Evolutionary conservation across 2,888 invertebrate genomes (phyloP), one percentile per base, ranked within the genome.

Genomic region (Sympetrum striolatum): DNA sequence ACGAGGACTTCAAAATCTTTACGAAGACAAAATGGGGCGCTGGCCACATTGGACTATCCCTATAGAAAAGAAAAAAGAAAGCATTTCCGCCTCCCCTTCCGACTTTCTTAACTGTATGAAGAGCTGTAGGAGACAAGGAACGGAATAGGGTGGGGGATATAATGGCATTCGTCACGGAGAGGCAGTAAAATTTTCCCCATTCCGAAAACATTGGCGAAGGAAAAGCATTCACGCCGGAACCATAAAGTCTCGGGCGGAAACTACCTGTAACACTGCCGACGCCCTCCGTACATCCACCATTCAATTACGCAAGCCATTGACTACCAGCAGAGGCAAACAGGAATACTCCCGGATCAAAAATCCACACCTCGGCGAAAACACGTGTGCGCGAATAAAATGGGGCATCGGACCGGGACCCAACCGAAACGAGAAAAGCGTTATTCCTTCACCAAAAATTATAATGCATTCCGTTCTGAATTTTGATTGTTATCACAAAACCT

Each of bases 181-280:
- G n/a, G 86, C 60, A 60, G 86, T 86, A 86, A 64, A 86, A 86
- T 64, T 86, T 86, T 86, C 86, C 37, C 86, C 86, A 86, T 86
- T 86, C 86, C 86, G n/a, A 86, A 86, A 86, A 86, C 64, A 60
- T 60, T 64, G 86, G 86, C 86, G 86, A 86, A 64, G 86, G 53
- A 86, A 86, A 86, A 86, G 86, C 86, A 86, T 86, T 86, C 86
- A 86, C 86, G 86, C 86, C n/a, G 86, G 86, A 86, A 86, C 86
- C 86, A 86, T 86, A 86, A 86, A 86, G 86, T 60, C 86, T 37
- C 86, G 37, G 18, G 3, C 60, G 39, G 86, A 48, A 86, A 86
- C 86, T 86, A 86, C 86, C 86, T 86, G 86, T 86, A 86, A 86
- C 86, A 8, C 86, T 86, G 15, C 82, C 82, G 53, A 15, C 44